Evolutionary conservation across 2,113 vertebrate species (phyloP), one percentile per base, ranked within the genome.

Genomic region (Malurus melanocephalus): DNA sequence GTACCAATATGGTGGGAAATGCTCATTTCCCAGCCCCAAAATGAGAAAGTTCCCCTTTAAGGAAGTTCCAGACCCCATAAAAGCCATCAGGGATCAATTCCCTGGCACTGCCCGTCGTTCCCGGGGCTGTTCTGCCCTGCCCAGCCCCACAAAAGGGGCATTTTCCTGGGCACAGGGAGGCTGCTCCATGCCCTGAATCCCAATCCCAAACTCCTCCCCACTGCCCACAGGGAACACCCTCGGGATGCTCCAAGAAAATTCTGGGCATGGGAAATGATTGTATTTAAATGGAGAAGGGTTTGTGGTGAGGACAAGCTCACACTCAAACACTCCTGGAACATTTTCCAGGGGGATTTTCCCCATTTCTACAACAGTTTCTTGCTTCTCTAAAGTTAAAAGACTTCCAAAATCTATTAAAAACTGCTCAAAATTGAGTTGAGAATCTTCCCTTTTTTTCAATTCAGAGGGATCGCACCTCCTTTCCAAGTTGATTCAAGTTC

Each of bases 391-490:
- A 22, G 22, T 45, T 45, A 45, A 72, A 67, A 16, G 55, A 20
- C 7, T 6, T 80, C 51, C 40, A 24, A 28, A 82, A 65, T 11
- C 49, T 17, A 64, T 1, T n/a, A 68, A 66, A 35, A 81, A 52
- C 9, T 68, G 38, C 1, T 1, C 22, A 38, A 56, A 45, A 46
- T 0, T 0, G 22, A 55, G 19, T 4, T 2, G 27, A 75, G n/a
- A 75, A 30, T 19, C 21, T 73, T 43, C 23, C 24, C 12, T 30
- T 11, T 45, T 3, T 32, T 4, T 35, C 27, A 20, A 8, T 23
- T 33, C 2, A 3, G 11, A 68, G 40, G 9, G 59, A 72, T 42
- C 57, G 11, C 61, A 74, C 7, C 45, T 67, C 49, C 42, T 48
- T 22, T 3, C 16, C 5, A 18, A 74, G 18, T 6, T 9, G 48